Percentiles rank a stretch among this genome's conserved stretches.
Evolutionary conservation across 2,113 vertebrate species (phyloP).

Genomic region (Crotalus helleri): DNA sequence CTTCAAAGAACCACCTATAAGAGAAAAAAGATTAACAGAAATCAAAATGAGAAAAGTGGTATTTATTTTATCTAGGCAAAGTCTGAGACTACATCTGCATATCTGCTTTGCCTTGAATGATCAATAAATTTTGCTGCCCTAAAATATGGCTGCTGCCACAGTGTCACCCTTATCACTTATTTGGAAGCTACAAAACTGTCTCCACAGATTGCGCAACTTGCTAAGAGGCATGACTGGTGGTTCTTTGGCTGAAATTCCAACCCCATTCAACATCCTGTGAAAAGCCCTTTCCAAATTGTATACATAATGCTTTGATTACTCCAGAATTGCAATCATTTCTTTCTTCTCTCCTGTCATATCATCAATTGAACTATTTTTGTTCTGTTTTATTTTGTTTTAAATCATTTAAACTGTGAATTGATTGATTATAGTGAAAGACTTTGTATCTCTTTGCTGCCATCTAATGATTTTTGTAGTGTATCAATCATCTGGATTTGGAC

Average conservation of each 20-base stretch:
- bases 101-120: not conserved
- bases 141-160: not conserved
- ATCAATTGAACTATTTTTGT: not conserved
- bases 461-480: not conserved
- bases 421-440: not conserved
- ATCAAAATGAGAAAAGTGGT: constrained; percentile 28
- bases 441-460: not conserved
- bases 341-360: not conserved
- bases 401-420: not conserved
- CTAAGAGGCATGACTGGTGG: not conserved
- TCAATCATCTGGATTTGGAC: not conserved
- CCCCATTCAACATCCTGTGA: not conserved
- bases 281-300: not conserved
- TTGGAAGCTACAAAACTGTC: not conserved
- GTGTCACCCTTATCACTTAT: not conserved
- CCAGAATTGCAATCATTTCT: not conserved
- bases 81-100: not conserved
- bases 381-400: not conserved
- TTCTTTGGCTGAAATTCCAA: not conserved
- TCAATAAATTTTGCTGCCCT: not conserved
- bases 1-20: constrained; percentile 98
- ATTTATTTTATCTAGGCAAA: not conserved
- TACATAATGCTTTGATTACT: not conserved
- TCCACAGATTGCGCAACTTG: not conserved
- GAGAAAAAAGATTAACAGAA: constrained; percentile 54